Base-by-base conservation (phyloP, 2,797 vertebrate species). In the Benthosema pterotum region DNA sequence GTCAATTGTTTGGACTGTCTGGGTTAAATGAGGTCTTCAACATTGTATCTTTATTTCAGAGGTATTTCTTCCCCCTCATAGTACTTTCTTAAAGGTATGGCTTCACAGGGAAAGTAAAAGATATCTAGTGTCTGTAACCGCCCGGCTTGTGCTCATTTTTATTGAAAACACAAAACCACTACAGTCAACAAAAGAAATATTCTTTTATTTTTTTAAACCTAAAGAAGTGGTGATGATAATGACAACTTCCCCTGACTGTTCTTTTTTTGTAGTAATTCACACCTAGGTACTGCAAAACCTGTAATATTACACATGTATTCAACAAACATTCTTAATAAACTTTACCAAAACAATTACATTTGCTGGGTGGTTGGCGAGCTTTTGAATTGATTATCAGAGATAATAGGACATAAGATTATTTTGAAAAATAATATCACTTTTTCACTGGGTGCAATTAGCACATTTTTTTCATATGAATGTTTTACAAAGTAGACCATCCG, bases 371-470 rank as follows among this genome's bases (percentile, higher is more conserved):
- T 55, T 9, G 42, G 15, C 38, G 7, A 53, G 13, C 52, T n/a
- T n/a, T 65, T 70, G 14, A 45, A 62, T 57, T 65, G 52, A 69
- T 28, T 47, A 61, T 58, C 45, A 63, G 17, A 50, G 46, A 79
- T 57, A 73, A 22, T 46, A n/a, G 59, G 61, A 71, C 16, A 22
- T n/a, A n/a, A 61, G n/a, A 74, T 75, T 52, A 32, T 54, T 48
- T 76, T 45, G 32, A 59, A 54, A 22, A 67, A 76, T 56, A 42
- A 17, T 73, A 63, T 78, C 47, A 72, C n/a, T 78, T 83, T 80
- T 78, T 51, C 43, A 65, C 48, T 59, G 65, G 51, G 60, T 75
- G 70, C 77, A 87, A 83, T 88, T 85, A 86, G 78, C 69, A 83
- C 75, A 83, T 67, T 47, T 60, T 57, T 56, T 60, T 57, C 54